Conservation (phyloP, 1,140 invertebrate species). For the Ctenoplectra terminalis region DNA sequence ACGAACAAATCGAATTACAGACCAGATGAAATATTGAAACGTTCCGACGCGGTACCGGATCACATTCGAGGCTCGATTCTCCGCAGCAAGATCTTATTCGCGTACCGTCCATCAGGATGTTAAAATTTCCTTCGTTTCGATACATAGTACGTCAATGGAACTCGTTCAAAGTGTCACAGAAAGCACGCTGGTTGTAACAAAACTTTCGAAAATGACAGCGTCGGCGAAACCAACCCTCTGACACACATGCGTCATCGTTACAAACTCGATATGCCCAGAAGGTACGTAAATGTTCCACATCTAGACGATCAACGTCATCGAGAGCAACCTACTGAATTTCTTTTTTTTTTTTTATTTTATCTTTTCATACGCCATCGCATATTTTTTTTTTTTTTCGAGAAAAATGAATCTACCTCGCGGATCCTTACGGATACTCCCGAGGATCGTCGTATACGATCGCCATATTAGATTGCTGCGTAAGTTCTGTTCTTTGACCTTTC, state of each 20-base stretch:
- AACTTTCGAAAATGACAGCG: slow-evolving; percentile 30
- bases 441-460: no score
- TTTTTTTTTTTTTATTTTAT: no score
- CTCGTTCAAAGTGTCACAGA: not conserved
- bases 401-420: no score
- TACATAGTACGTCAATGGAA: no score
- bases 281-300: not conserved
- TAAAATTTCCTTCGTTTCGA: not conserved
- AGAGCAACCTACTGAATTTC: not conserved
- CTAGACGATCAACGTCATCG: slow-evolving; percentile 25
- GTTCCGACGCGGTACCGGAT: not conserved
- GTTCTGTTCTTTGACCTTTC: no score
- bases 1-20: slow-evolving; percentile 6
- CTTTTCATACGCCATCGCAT: not conserved
- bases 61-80: not conserved
- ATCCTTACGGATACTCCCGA: no score
- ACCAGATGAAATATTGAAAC: slow-evolving; percentile 3
- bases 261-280: slow-evolving; percentile 32
- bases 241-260: slow-evolving; percentile 14
- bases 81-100: slow-evolving; percentile 8
- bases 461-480: no score
- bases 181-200: not conserved
- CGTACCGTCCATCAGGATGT: not conserved
- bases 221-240: not conserved
- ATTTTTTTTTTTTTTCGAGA: not conserved